phyloP scores from a whole-genome alignment of 2,888 invertebrate genomes.

The Cataglyphis albicans region DNA sequence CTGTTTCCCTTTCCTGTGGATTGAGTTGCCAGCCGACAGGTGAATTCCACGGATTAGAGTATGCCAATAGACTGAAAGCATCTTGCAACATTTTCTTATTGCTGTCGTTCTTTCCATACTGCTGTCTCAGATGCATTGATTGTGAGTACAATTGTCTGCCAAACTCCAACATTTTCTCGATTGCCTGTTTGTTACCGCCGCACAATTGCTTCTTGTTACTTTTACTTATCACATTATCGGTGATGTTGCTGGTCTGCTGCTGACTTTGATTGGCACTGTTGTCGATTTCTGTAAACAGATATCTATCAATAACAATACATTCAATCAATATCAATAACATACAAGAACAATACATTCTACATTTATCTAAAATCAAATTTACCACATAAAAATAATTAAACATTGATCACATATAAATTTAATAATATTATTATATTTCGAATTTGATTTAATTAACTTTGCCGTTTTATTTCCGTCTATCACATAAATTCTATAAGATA shows the following conservation, averaged over 20 bases:
- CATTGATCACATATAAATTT: not conserved
- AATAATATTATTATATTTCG: not conserved
- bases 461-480: not conserved
- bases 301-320: no score
- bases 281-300: conserved; percentile 86
- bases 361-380: not conserved
- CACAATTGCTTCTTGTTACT: conserved; percentile 87
- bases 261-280: conserved; percentile 75
- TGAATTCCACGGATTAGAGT: conserved; percentile 99
- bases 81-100: conserved; percentile 98
- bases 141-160: conserved; percentile 97
- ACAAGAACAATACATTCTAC: not conserved
- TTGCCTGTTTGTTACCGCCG: conserved; percentile 92
- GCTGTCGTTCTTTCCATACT: conserved; percentile 92
- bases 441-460: conserved; percentile 1
- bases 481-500: not conserved
- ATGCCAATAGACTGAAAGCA: conserved; percentile 98
- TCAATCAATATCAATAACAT: no score
- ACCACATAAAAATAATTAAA: not conserved
- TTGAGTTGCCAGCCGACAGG: conserved; percentile 98
- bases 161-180: conserved; percentile 97
- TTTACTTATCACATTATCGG: conserved; percentile 77
- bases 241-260: conserved; percentile 77
- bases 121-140: conserved; percentile 94
- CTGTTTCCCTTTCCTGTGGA: conserved; percentile 97